These are phyloP conservation scores for Poecile montanus DNA, from an alignment of 2,797 vertebrate genomes.

Conservation along the genomic window DNA sequence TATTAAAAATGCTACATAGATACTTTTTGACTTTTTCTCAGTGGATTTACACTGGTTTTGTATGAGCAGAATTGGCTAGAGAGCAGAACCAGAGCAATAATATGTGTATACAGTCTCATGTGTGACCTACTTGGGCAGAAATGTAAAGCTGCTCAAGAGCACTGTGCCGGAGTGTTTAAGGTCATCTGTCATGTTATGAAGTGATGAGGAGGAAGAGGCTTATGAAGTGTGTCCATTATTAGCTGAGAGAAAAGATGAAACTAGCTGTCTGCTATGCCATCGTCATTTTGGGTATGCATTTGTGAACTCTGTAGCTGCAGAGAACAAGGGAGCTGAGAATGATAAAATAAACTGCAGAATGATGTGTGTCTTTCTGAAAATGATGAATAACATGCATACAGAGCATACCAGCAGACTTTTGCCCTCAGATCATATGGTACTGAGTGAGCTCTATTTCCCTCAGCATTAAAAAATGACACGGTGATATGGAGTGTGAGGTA, in stretches of 20 bases:
- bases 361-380: not conserved
- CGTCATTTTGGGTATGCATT: not conserved
- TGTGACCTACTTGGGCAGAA: not conserved
- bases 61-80: not conserved
- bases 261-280: not conserved
- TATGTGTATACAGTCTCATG: not conserved
- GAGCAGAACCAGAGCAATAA: slow-evolving; percentile 22
- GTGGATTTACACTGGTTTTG: not conserved
- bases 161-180: not conserved
- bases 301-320: not conserved
- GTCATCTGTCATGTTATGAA: slow-evolving; percentile 5
- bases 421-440: not conserved
- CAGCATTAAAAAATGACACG: slow-evolving; percentile 9
- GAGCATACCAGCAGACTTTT: not conserved
- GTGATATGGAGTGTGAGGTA: not conserved
- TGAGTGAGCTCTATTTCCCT: not conserved
- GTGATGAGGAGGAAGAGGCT: not conserved
- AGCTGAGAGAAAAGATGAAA: not conserved
- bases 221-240: not conserved
- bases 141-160: not conserved
- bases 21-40: slow-evolving; percentile 4
- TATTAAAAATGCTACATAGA: slow-evolving; percentile 60
- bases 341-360: not conserved
- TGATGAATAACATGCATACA: not conserved
- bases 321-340: not conserved